Base-by-base conservation (phyloP, 2,888 invertebrate species). In the Nezara viridula region DNA sequence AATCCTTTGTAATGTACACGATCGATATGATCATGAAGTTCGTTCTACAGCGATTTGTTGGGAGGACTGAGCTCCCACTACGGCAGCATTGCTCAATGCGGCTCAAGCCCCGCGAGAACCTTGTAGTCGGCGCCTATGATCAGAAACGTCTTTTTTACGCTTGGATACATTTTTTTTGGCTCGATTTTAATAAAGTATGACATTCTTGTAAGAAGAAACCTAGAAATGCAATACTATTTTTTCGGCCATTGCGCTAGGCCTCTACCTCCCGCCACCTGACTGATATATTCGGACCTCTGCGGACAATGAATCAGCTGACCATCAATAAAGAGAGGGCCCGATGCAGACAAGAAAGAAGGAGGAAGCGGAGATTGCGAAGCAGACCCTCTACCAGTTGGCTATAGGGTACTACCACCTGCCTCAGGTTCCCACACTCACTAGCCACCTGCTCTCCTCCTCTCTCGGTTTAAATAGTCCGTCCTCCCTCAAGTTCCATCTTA, bases 331-430 rank as follows among this genome's bases (percentile, higher is more conserved):
- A 37, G 37, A 21, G 27, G 14, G 60, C 10, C 32, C n/a, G n/a
- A n/a, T n/a, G n/a, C n/a, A 73, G 66, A 9, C 7, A 73, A 73
- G 66, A 73, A 73, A 73, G 66, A 37, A 37, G 66, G 66, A 73
- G 66, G 66, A 73, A 73, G 37, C 66, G 66, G 66, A 73, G 66
- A 73, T 73, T 37, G 66, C 66, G 37, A 73, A 73, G 32, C 32
- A 73, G 32, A 21, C 14, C 12, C 66, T 14, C 3, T 19, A 73
- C 14, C 66, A 73, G 66, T 73, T 73, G 66, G n/a, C n/a, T n/a
- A n/a, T n/a, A n/a, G n/a, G 66, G n/a, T 21, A 5, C 32, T 21
- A 19, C 32, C 66, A 73, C 66, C 66, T 73, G 66, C 66, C 37
- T 21, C 37, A 32, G 37, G 66, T 73, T 73, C 66, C 66, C 66